Base-by-base conservation (phyloP, 92 coral and sea anemone species). In the Porites divaricata region DNA sequence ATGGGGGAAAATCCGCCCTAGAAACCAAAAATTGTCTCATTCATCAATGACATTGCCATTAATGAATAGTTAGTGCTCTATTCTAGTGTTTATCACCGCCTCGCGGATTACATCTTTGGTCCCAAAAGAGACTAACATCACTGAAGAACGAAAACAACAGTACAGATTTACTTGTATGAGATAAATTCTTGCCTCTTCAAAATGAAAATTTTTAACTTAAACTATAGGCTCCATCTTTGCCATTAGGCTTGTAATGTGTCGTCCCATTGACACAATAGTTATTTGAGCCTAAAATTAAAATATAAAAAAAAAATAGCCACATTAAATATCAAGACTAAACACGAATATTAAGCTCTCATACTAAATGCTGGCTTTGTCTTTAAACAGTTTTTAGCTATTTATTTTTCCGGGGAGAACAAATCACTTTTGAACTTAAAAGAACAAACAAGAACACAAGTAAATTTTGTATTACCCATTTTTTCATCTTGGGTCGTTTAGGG, bases 261-360 rank as follows among this genome's bases (percentile, higher is more conserved):
- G 54, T 9, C 69, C 69, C 2, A 26, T 75, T 75, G 8, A 20
- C 11, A 14, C 8, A 75, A 76, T 76, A 59, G 63, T 76, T 61
- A 35, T 16, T n/a, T 61, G 69, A 12, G 56, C 49, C 6, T 11
- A 35, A 76, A 76, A 76, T 21, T 23, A 9, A 49, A 15, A 7
- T 11, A 45, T 21, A 20, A 50, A 52, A 24, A 57, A 1, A 9
- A 0, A 56, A 15, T 45, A 48, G 76, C 2, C 20, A 72, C 13
- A 49, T 23, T 14, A 24, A 67, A 67, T 9, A 67, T 8, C 4
- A 54, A 11, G 59, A 22, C 70, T 11, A 8, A 66, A 2, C 16
- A 3, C 19, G 57, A 72, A 21, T 49, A 72, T 35, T 35, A 35
- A 35, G 50, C 13, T 72, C 22, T 72, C 41, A 72, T 51, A 15